Base-by-base conservation (phyloP, 2,888 invertebrate species). In the Caenorhabditis sulstoni region DNA sequence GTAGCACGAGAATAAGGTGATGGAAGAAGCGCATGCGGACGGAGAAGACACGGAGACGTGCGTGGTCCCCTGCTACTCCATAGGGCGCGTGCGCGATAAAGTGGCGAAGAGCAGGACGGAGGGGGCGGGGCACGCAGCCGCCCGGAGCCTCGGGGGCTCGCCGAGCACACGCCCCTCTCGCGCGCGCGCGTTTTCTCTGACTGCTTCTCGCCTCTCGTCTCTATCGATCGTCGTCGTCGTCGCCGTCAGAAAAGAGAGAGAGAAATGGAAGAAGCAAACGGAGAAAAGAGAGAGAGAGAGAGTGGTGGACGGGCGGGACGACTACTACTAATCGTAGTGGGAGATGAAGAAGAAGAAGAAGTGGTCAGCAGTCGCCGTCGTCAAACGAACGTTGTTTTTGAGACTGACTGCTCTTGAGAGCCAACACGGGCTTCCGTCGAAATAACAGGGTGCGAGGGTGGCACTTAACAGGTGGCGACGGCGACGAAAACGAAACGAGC, bases 71-170 rank as follows among this genome's bases (percentile, higher is more conserved):
- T 45, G 71, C 71, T 71, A 71, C 71, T 71, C 71, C 71, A 71
- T 71, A 71, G 71, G 71, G 71, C 71, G 71, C 71, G 62, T 71
- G 71, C 71, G 71, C 71, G 71, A 71, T 64, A 71, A 71, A 71
- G 57, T 71, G 71, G 62, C 71, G 50, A 71, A 62, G 58, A 66
- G 66, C 44, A 66, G 18, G 49, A 55, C 49, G 53, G 58, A 68
- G 35, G 58, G 70, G 47, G 53, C 47, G 62, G 61, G 45, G 55
- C 61, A 55, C 59, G 7, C 20, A 23, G n/a, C 39, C 47, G 44
- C 23, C 16, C 20, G 9, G 16, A 14, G 41, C n/a, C 58, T 44
- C 58, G n/a, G 58, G n/a, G n/a, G 44, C 58, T 29, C 29, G 29
- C 29, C 29, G 29, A 29, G 29, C 29, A 29, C 29, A 29, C 58